Base-by-base conservation (phyloP, 2,113 vertebrate species). In the Corythoichthys intestinalis region DNA sequence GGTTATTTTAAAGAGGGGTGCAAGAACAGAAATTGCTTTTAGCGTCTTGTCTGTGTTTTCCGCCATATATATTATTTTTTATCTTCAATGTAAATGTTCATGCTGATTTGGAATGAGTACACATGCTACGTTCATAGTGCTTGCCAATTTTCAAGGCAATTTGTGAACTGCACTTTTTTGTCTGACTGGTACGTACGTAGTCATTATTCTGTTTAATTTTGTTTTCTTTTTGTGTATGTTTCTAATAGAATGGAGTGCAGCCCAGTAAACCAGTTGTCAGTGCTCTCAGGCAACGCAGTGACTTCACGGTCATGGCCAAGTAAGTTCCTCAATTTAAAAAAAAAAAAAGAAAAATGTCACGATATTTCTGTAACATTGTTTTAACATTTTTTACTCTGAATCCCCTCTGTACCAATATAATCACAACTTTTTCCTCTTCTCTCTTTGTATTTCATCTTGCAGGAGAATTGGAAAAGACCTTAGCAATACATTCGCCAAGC, bases 261-360 rank as follows among this genome's bases (percentile, higher is more conserved):
- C 80, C 91, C 38, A 94, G 80, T 78, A 94, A 94, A 2, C 90
- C 93, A 1, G 78, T 76, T 20, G 86, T 90, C 53, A 92, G 67
- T 12, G 94, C 94, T 13, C 92, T 94, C 66, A 92, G 93, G 78
- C 95, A 96, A 67, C 92, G 94, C 74, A 97, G 95, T 60, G 95
- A 97, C 85, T 97, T 97, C 62, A 95, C 94, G 0, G 78, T 96
- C 69, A 96, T 96, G 94, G 95, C 95, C 65, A 97, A 96, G 95
- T 97, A 89, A 95, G 94, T 93, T 68, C 38, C 48, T 63, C 41
- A 44, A 28, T 28, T 28, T 28, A 28, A 28, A 28, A 28, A 28
- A 28, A 28, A 28, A 28, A 28, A 28, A 5, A 44, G 4, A 44
- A 41, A 15, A 1, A 46, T 4, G 2, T 11, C 15, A 28, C 7